Base-by-base conservation (phyloP, 2,888 invertebrate genomes). In the Chirona hameri region DNA sequence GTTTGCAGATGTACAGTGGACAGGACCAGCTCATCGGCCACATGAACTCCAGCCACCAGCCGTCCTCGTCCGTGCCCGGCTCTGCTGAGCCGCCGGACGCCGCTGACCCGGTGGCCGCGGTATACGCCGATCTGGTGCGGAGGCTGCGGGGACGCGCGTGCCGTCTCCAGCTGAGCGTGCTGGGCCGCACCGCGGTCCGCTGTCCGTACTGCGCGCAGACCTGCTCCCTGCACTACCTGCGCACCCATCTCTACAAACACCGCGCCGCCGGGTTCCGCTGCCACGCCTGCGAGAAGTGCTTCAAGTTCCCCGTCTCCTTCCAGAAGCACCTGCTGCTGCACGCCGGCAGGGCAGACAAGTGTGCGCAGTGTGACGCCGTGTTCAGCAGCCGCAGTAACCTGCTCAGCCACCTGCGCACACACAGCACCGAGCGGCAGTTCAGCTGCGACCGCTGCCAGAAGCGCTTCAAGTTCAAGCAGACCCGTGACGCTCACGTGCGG, bases 311-410 rank as follows among this genome's bases (percentile, higher is more conserved):
- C 7, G 89, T 89, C 39, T 85, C 90, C 3, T 87, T 88, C 55
- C 87, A 89, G 21, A 91, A 91, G 85, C 86, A 89, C n/a, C 91
- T 91, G 1, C 90, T 90, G 84, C 91, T 91, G 85, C 90, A 90
- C 1, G 88, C 88, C 3, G 89, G 89, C 83, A 90, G 90, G 29
- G 91, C 91, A 0, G 88, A 89, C 86, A 87, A 88, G 0, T 91
- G 91, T 84, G 87, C 88, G 4, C 88, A 89, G 57, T 91, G 91
- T 85, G 87, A 88, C n/a, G 88, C 89, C 84, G 90, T 90, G 0
- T 91, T 91, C 86, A 91, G 91, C 85, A 91, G 91, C 91, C 91
- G 91, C 82, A 91, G 91, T 85, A 90, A 90, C 0, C 87, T 91
- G 0, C 90, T 88, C 83, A 90, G 90, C 55, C 91, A 91, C 85